Evolutionary conservation across 1,140 invertebrate genomes (phyloP), one percentile per base, ranked within the genome.

Genomic region (Neodiprion pinetum): DNA sequence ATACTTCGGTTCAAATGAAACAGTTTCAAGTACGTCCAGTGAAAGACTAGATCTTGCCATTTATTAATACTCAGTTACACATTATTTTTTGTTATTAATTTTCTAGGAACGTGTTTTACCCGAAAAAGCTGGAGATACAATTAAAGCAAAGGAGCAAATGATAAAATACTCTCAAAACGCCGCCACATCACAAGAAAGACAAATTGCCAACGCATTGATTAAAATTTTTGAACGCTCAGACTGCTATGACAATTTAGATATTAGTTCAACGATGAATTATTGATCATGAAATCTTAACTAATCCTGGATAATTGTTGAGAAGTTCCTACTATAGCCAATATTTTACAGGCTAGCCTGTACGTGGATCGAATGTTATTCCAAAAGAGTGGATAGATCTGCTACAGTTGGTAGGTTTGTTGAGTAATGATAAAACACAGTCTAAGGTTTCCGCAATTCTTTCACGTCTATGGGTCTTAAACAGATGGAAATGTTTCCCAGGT

Each of bases 81-180:
- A 48, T 11, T 71, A 61, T 69, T 70, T 53, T 48, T 69, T 74
- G 78, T 72, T 67, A 73, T 78, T 61, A 14, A 12, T 61, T 14
- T 85, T 86, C 40, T 74, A 88, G 84, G 83, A 88, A 74, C 82
- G 82, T 67, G 74, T 86, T 71, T 72, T 89, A 21, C 88, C 88
- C 17, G 88, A 89, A 80, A 88, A 88, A 82, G 78, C 85, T 47
- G 83, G 79, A 53, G 84, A 88, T 74, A 77, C 89, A 68, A 82
- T 86, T 9, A 82, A 80, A 68, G 88, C 87, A 47, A 86, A 84
- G 79, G 70, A 76, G 7, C 81, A 82, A 61, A 80, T 88, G 23
- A 77, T 81, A 28, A 80, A 81, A 74, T 81, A 81, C 74, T 70
- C 74, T 4, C 82, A 82, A 72, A 81, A 75, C 72, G 80, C 82